These are phyloP conservation scores for Heterodera carotae DNA, from an alignment of 1,140 invertebrate species.

Conservation along the genomic window DNA sequence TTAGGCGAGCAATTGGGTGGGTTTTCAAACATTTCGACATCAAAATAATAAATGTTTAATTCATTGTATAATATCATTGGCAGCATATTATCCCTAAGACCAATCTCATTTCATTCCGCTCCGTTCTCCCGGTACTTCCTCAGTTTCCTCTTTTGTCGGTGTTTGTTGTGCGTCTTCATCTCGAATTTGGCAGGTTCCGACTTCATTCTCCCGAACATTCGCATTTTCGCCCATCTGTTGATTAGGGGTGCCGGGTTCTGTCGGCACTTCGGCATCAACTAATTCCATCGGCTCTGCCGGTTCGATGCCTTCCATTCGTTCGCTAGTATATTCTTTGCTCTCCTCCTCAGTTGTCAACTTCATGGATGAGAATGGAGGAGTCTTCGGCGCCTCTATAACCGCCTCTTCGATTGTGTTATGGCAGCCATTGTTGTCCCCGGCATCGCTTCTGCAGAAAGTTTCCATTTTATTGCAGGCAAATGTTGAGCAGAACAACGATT, in stretches of 20 bases:
- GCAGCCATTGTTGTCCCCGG: not conserved
- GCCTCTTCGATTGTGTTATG: not conserved
- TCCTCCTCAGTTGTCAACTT: not conserved
- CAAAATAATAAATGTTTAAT: not conserved
- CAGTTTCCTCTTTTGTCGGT: not conserved
- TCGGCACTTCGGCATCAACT: not conserved
- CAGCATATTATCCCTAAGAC: not conserved
- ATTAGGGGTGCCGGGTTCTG: not conserved
- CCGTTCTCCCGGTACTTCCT: not conserved
- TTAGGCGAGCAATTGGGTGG: not conserved
- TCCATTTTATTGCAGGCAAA: not conserved
- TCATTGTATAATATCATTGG: not conserved
- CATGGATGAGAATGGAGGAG: not conserved
- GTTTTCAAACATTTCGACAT: not conserved
- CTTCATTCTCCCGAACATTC: not conserved
- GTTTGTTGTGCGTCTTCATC: not conserved
- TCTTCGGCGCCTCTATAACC: not conserved
- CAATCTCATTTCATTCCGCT: not conserved
- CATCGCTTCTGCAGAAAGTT: not conserved
- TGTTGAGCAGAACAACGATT: not conserved
- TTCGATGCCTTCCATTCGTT: not conserved
- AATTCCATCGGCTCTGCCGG: not conserved
- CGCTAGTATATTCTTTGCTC: not conserved
- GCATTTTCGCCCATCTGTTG: not conserved
- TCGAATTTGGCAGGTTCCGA: not conserved